Base-by-base conservation (phyloP, 2,888 invertebrate species). In the Diplazon laetatorius region DNA sequence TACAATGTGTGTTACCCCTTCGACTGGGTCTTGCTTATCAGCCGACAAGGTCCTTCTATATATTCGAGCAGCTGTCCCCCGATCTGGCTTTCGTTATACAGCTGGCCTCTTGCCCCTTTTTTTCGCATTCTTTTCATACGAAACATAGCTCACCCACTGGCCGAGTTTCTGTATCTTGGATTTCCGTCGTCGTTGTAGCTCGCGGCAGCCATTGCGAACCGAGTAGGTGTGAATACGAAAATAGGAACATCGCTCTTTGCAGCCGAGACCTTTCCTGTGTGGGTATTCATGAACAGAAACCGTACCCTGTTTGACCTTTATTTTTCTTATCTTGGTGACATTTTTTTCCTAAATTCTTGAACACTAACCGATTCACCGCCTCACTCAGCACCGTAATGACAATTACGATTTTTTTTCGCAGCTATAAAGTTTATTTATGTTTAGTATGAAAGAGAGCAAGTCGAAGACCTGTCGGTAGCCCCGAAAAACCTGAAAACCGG, bases 81-180 rank as follows among this genome's bases (percentile, higher is more conserved):
- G 6, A n/a, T n/a, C n/a, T 25, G 48, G 20, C 63, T 30, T 48
- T 18, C 63, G 63, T 18, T 14, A 48, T 63, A 48, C n/a, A 63
- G 35, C 30, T 35, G 46, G 44, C n/a, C 35, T 30, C 68, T 57
- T 22, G n/a, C 14, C 16, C 14, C 35, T 2, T 25, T 35, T 46
- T 22, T 52, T 70, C 20, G 50, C 65, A 42, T 59, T 76, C 76
- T 76, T 30, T 55, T 73, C 39, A 14, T 35, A 39, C 25, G 20
- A 35, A 65, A 63, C 20, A 63, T 16, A 63, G 63, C 46, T 65
- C 59, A 59, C 63, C 65, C 35, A 35, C 65, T 42, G 59, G 35
- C 42, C 76, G 65, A 59, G 50, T 59, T 76, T 50, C 50, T 60
- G 22, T 59, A 50, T 57, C 63, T 16, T 14, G 63, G 46, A 37